Evolutionary conservation across 2,888 invertebrate genomes (phyloP), one percentile per base, ranked within the genome.

Genomic region (Mechanitis mazaeus): DNA sequence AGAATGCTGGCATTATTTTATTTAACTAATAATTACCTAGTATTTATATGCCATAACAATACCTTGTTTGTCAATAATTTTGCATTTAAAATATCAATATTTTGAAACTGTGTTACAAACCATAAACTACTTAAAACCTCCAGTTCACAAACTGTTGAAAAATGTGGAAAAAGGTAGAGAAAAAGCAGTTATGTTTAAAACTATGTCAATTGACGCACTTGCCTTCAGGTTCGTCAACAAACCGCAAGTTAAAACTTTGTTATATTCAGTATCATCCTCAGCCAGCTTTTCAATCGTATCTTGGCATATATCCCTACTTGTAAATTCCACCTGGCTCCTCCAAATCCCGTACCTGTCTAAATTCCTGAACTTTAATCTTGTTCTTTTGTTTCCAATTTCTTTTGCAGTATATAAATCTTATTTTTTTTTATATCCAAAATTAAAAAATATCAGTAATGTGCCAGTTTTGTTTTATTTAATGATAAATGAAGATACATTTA

Each of bases 261-360:
- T 61, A 63, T 62, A 54, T 56, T 59, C 63, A 60, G 55, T 57
- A 60, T 61, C 63, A 61, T 58, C 61, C 67, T 66, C 60, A 59
- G 68, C 64, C 62, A 68, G 70, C 66, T 70, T 70, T 68, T 64
- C 68, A 70, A 68, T 65, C 59, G 65, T 64, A 66, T 68, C 60
- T 56, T 63, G 60, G 65, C 67, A 64, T 63, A 68, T 65, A 67
- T 65, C 61, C 64, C 64, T 64, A 61, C 63, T 68, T 67, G 70
- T 68, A 68, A 69, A 70, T 70, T 71, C 69, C 68, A 68, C 68
- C 64, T 71, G 69, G 69, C 66, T 68, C 67, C 67, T 56, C 60
- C 62, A 68, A 69, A 71, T 65, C 67, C 65, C 66, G 61, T 63
- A 67, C 68, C 68, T 66, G 69, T 65, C 65, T 64, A 63, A 64